Evolutionary conservation across 2,888 invertebrate species (phyloP).

Genomic region (Crocallis elinguaria): DNA sequence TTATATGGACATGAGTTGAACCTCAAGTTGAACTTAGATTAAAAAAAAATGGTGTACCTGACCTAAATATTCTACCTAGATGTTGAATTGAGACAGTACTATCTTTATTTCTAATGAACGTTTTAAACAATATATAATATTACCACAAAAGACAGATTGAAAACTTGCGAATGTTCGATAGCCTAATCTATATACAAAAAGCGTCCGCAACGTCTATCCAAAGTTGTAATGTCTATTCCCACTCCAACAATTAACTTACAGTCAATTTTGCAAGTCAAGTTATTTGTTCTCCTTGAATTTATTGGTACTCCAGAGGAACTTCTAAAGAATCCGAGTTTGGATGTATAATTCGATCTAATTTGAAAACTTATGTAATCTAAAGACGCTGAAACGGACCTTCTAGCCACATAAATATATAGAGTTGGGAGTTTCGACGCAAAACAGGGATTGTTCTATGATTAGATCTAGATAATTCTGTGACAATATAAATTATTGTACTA

Average conservation of each 20-base stretch:
- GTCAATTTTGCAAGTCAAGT: conserved; percentile 69
- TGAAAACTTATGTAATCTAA: conserved; percentile 61
- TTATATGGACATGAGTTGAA: no score
- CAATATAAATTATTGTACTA: no score
- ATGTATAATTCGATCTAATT: conserved; percentile 68
- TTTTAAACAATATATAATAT: no score
- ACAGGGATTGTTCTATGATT: conserved; percentile 7
- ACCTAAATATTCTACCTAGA: no score
- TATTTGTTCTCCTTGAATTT: conserved; percentile 75
- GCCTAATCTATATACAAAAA: conserved; percentile 50
- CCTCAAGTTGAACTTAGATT: no score
- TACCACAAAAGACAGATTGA: background rate
- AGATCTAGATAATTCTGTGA: conserved; percentile 4
- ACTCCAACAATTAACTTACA: conserved; percentile 64
- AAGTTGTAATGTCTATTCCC: conserved; percentile 62
- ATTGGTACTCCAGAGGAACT: conserved; percentile 65
- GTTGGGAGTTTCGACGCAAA: conserved; percentile 24
- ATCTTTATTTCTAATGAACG: no score
- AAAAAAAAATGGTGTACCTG: no score
- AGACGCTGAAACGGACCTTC: conserved; percentile 43
- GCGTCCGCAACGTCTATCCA: conserved; percentile 47
- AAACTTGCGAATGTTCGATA: conserved; percentile 1
- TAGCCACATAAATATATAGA: conserved; percentile 38
- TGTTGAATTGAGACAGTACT: no score
- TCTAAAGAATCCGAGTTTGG: conserved; percentile 64